These are phyloP conservation scores for Pyrgilauda ruficollis DNA, from an alignment of 2,113 vertebrate species.

Conservation along the genomic window DNA sequence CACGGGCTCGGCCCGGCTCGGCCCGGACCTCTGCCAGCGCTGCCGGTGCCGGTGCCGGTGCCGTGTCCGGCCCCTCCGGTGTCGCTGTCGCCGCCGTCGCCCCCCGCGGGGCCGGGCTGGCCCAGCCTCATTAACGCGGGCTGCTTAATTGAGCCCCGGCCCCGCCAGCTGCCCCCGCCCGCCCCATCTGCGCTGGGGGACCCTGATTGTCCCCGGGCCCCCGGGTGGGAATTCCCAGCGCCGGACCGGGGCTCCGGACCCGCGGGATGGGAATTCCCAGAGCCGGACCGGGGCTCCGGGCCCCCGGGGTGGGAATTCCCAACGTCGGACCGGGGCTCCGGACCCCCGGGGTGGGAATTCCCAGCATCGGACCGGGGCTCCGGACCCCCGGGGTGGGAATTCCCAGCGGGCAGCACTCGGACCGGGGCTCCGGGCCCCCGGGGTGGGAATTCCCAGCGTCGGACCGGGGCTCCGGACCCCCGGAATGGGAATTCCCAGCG, in stretches of 20 bases:
- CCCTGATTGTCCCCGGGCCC: too few species aligned
- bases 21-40: too few species aligned
- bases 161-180: constrained; percentile 74
- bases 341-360: too few species aligned
- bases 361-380: too few species aligned
- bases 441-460: rapidly evolving
- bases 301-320: rapidly evolving
- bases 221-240: background rate
- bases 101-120: background rate
- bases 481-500: too few species aligned
- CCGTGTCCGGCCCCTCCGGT: background rate
- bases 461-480: background rate
- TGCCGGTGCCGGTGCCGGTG: too few species aligned
- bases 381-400: rapidly evolving
- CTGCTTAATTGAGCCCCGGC: constrained; percentile 77
- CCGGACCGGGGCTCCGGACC: too few species aligned
- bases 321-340: background rate
- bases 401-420: rapidly evolving
- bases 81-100: constrained; percentile 14
- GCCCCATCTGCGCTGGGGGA: constrained; percentile 69
- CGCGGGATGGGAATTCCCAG: too few species aligned
- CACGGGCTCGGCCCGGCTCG: rapidly evolving
- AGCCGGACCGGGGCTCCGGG: rapidly evolving
- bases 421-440: rapidly evolving
- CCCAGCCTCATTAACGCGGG: constrained; percentile 76